phyloP scores from a whole-genome alignment of 1,140 invertebrate species.

The Drosophila micromelanica region DNA sequence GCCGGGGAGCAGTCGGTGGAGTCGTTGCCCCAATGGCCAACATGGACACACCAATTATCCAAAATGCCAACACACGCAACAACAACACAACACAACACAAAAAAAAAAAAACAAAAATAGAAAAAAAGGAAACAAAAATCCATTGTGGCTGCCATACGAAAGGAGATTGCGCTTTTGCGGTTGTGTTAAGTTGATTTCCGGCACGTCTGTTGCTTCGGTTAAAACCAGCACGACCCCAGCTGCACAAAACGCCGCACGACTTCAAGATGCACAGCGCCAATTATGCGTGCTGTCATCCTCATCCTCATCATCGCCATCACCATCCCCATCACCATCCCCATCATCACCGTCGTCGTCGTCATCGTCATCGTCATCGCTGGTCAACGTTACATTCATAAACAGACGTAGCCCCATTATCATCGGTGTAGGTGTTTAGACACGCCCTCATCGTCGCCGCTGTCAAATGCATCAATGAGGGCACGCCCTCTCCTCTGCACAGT shows the following conservation, averaged over 20 bases:
- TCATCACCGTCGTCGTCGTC: not conserved
- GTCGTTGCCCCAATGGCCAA: slow-evolving; percentile 23
- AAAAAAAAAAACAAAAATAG: slow-evolving; percentile 1
- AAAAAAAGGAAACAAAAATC: slow-evolving; percentile 8
- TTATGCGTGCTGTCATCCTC: slow-evolving; percentile 56
- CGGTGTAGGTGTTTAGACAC: slow-evolving; percentile 40
- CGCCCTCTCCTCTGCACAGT: slow-evolving; percentile 17
- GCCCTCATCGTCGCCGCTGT: slow-evolving; percentile 46
- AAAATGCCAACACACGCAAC: slow-evolving; percentile 55
- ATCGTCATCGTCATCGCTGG: slow-evolving; percentile 7
- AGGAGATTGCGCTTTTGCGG: slow-evolving; percentile 77
- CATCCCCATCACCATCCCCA: slow-evolving; percentile 1
- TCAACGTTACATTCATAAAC: slow-evolving; percentile 60
- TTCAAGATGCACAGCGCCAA: slow-evolving; percentile 62
- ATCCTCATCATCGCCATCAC: slow-evolving; percentile 3
- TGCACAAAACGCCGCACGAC: slow-evolving; percentile 17
- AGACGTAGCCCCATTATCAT: slow-evolving; percentile 41
- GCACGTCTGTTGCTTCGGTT: slow-evolving; percentile 48
- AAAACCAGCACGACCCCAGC: slow-evolving; percentile 3
- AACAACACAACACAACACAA: not conserved
- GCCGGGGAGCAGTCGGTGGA: slow-evolving; percentile 34
- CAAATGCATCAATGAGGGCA: slow-evolving; percentile 37
- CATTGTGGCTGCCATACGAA: slow-evolving; percentile 3
- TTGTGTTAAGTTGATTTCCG: slow-evolving; percentile 78
- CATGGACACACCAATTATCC: slow-evolving; percentile 67